Base-by-base conservation (phyloP, 2,888 invertebrate genomes). In the Bombylius discolor region DNA sequence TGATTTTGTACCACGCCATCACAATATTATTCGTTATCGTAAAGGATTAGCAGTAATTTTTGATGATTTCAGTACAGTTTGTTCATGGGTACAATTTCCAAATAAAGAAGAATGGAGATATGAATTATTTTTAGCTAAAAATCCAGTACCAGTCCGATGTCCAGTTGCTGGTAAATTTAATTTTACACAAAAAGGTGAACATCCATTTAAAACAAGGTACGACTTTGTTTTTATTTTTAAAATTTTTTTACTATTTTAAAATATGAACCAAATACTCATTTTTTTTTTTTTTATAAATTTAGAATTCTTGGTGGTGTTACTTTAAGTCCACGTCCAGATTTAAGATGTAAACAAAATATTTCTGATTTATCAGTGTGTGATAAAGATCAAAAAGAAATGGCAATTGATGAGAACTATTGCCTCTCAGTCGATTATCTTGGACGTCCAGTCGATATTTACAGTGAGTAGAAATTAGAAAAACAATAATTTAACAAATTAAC, bases 331-430 rank as follows among this genome's bases (percentile, higher is more conserved):
- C 83, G 97, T 59, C 93, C 94, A 5, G 91, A 92, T 69, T 84
- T 91, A 57, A 87, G 89, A 69, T 97, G 97, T 69, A 89, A 93
- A 73, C 81, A 91, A 66, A 92, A 93, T 67, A 91, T 95, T 60
- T 94, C 96, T 0, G 96, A 97, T 72, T 86, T 97, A 68, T 93
- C 95, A 1, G 95, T 96, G 0, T 98, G 98, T 68, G 94, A 92
- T 74, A 85, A 86, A 3, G 95, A 97, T 68, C 93, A 94, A 70
- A 96, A 95, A 70, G 92, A 93, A 68, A 85, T 98, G 65, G 83
- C 87, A 55, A 86, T 98, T 52, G 97, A 98, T 73, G 95, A 94
- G 66, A 94, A 92, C 63, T 95, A 96, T 68, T 98, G 97, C 69
- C 78, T 96, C 32, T 89, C 94, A n/a, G 94, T 98, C 5, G 97